These are phyloP conservation scores for Ennomos quercinarius DNA, from an alignment of 2,888 invertebrate species.

Conservation along the genomic window DNA sequence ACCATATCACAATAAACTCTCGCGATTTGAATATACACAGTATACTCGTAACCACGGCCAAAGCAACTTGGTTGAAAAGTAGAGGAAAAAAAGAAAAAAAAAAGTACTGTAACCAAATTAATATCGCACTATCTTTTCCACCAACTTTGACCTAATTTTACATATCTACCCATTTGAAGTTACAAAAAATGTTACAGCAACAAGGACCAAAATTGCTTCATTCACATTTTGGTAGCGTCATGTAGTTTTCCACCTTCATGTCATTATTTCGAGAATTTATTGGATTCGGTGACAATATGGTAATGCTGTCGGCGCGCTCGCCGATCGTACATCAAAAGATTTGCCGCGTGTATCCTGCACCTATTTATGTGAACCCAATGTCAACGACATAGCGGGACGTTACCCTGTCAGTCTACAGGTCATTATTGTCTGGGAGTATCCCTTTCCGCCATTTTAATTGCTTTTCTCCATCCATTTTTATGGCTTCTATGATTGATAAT, in stretches of 20 bases:
- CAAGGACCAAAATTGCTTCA: too few relatives aligned
- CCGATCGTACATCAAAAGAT: conserved; percentile 47
- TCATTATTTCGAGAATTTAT: conserved; percentile 33
- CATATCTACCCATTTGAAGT: too few relatives aligned
- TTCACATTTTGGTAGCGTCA: not conserved
- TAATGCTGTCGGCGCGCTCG: conserved; percentile 36
- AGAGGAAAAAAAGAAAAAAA: too few relatives aligned
- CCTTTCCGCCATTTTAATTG: conserved; percentile 20
- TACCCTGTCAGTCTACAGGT: conserved; percentile 18
- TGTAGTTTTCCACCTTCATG: conserved; percentile 18
- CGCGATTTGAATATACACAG: too few relatives aligned
- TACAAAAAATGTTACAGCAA: too few relatives aligned
- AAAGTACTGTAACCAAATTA: too few relatives aligned
- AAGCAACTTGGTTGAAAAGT: too few relatives aligned
- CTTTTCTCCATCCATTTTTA: not conserved
- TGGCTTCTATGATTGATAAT: not conserved
- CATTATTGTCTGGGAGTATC: conserved; percentile 10
- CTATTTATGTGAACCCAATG: conserved; percentile 30
- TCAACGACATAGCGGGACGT: conserved; percentile 42
- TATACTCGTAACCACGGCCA: too few relatives aligned
- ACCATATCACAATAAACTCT: too few relatives aligned
- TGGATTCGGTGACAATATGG: conserved; percentile 40
- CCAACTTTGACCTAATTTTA: too few relatives aligned
- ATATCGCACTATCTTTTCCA: too few relatives aligned
- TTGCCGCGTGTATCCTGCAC: conserved; percentile 36